Conservation (phyloP, 2,113 vertebrate species). For the Xyrauchen texanus region DNA sequence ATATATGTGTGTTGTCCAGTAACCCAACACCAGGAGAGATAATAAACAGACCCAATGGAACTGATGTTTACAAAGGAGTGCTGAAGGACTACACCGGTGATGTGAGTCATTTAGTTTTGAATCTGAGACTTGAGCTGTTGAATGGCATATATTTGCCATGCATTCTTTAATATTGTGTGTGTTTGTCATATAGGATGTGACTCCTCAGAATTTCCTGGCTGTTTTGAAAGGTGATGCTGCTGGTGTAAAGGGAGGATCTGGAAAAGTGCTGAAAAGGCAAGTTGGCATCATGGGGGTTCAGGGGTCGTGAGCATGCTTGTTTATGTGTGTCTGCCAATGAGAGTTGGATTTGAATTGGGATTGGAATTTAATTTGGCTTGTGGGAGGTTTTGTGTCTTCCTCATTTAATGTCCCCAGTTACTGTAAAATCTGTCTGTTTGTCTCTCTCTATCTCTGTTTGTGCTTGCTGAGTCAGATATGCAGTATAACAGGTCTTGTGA, state of each 20-base stretch:
- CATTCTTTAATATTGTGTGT: conserved; percentile 7
- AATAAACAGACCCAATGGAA: conserved; percentile 92
- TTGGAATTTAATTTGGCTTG: neutral
- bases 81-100: conserved; percentile 86
- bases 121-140: neutral
- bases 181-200: conserved; percentile 79
- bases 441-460: neutral
- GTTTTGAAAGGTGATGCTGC: conserved; percentile 85
- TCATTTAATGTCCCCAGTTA: neutral
- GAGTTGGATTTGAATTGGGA: neutral
- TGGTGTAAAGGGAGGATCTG: conserved; percentile 84
- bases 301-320: neutral
- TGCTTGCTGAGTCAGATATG: neutral
- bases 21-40: conserved; percentile 90
- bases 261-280: conserved; percentile 92
- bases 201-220: conserved; percentile 89
- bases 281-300: neutral
- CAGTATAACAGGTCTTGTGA: conserved; percentile 11
- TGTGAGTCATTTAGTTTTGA: conserved; percentile 67
- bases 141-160: neutral
- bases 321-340: neutral
- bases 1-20: conserved; percentile 65
- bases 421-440: neutral
- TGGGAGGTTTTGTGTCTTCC: neutral
- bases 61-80: conserved; percentile 90